Conservation (phyloP, 2,888 invertebrate genomes). For the Phalera bucephala region DNA sequence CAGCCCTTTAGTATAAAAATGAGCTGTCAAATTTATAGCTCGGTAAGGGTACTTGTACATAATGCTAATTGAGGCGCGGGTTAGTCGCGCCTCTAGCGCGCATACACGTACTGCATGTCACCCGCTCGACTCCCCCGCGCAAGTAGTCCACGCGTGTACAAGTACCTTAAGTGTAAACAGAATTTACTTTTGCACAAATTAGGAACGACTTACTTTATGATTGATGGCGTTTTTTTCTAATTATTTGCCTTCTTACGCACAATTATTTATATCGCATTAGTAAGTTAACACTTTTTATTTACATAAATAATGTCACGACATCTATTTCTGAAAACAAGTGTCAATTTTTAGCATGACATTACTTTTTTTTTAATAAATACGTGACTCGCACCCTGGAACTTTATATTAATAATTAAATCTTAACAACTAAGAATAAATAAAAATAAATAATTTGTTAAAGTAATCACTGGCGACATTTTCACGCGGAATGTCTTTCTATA, state of each 20-base stretch:
- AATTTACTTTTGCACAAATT: too few species aligned
- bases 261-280: too few species aligned
- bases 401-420: constrained; percentile 23
- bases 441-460: constrained; percentile 39
- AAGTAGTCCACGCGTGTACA: too few species aligned
- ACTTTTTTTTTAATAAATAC: constrained; percentile 30
- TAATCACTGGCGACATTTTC: constrained; percentile 33
- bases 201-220: constrained; percentile 35
- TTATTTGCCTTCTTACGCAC: too few species aligned
- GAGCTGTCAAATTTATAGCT: too few species aligned
- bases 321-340: constrained; percentile 24
- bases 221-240: constrained; percentile 25
- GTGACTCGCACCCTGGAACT: constrained; percentile 41
- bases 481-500: constrained; percentile 6
- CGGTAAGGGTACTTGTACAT: too few species aligned
- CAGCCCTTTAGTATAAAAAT: too few species aligned
- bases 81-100: too few species aligned
- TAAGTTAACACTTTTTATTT: constrained; percentile 24
- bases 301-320: constrained; percentile 33
- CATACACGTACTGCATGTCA: too few species aligned
- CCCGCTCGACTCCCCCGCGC: too few species aligned
- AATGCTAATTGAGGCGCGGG: too few species aligned
- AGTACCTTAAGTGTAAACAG: too few species aligned
- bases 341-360: constrained; percentile 11
- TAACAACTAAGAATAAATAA: constrained; percentile 40